Conservation (phyloP, 2,113 vertebrate genomes). For the Coptodon bakossiorum region DNA sequence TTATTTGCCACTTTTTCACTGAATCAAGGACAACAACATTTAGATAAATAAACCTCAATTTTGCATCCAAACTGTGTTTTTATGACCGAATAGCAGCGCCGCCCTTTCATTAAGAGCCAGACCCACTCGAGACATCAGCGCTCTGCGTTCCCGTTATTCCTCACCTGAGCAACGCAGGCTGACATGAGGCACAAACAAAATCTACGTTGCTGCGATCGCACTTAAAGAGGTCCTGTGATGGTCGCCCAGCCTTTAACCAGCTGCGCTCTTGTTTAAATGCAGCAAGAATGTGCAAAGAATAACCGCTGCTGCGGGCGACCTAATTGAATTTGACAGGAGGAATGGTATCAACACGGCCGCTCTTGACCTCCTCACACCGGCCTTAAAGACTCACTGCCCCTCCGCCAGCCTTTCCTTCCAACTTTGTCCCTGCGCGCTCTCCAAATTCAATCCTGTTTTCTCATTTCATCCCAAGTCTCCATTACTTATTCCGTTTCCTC, state of each 20-base stretch:
- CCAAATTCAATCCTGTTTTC: background rate
- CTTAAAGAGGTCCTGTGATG: background rate
- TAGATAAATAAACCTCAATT: background rate
- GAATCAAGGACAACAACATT: background rate
- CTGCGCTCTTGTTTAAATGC: background rate
- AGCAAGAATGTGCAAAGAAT: background rate
- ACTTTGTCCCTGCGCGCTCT: background rate
- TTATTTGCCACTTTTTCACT: background rate
- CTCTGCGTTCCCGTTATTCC: background rate
- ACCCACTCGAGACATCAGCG: background rate
- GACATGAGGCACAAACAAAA: background rate
- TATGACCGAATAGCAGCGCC: background rate
- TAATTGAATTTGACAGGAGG: constrained; percentile 36
- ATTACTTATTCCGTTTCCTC: constrained; percentile 14
- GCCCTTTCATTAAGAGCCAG: background rate
- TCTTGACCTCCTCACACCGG: constrained; percentile 41
- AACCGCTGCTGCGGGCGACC: constrained; percentile 4
- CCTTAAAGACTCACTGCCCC: constrained; percentile 29
- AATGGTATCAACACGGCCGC: constrained; percentile 28
- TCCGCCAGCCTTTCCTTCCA: background rate
- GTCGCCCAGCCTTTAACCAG: background rate
- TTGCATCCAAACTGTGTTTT: background rate
- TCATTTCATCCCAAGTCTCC: background rate
- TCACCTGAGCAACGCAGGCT: background rate
- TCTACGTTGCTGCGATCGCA: background rate